phyloP scores from a whole-genome alignment of 2,113 vertebrate genomes.

The Chaetodon trifascialis region DNA sequence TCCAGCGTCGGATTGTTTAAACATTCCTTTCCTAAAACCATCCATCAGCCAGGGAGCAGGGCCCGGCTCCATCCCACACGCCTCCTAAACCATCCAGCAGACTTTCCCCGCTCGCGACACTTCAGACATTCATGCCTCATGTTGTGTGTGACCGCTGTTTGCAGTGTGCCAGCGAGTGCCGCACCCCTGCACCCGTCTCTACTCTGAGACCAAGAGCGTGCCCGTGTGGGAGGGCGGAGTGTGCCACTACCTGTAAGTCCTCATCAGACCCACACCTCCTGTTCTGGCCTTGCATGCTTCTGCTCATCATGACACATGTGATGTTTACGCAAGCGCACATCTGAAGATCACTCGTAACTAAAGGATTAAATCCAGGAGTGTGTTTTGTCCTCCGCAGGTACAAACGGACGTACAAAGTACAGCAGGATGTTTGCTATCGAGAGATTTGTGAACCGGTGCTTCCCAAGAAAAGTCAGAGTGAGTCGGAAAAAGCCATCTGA shows the following conservation, averaged over 20 bases:
- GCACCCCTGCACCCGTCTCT: slow-evolving; percentile 92
- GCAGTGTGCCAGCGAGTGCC: slow-evolving; percentile 92
- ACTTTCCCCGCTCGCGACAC: slow-evolving; percentile 17
- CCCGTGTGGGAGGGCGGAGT: slow-evolving; percentile 92
- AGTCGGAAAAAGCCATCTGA: slow-evolving; percentile 71
- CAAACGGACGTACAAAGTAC: slow-evolving; percentile 90
- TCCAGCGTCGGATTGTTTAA: slow-evolving; percentile 72
- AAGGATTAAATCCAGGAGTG: not conserved
- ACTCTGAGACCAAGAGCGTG: slow-evolving; percentile 93
- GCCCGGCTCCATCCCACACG: slow-evolving; percentile 44
- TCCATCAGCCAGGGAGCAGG: slow-evolving; percentile 64
- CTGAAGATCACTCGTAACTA: not conserved
- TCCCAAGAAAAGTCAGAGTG: slow-evolving; percentile 79
- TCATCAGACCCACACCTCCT: not conserved
- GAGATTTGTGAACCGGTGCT: slow-evolving; percentile 89
- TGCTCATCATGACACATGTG: not conserved
- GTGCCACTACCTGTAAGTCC: slow-evolving; percentile 88
- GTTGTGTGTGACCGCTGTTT: slow-evolving; percentile 45
- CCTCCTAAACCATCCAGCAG: slow-evolving; percentile 52
- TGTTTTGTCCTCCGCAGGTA: slow-evolving; percentile 84
- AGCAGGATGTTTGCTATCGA: slow-evolving; percentile 91
- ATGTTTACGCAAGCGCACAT: not conserved
- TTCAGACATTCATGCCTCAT: slow-evolving; percentile 16
- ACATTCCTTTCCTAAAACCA: slow-evolving; percentile 76
- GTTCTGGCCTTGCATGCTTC: not conserved